A percentile compares a stretch with the other conserved stretches of the same genome.
phyloP scores from a whole-genome alignment of 2,797 vertebrate species.

The Gallinago nigripennis region DNA sequence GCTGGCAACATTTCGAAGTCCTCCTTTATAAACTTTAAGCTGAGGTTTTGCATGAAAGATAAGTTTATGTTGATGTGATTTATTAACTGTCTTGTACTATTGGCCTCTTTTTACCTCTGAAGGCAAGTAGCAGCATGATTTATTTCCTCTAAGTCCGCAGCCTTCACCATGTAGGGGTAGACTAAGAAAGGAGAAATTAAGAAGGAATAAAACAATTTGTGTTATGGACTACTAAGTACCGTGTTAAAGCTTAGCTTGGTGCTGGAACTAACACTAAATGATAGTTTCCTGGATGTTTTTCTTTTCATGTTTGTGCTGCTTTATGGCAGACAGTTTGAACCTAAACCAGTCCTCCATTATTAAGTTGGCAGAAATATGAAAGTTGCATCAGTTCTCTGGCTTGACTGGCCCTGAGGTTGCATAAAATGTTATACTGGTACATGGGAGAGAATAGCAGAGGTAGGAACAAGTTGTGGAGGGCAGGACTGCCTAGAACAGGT shows the following conservation, averaged over 20 bases:
- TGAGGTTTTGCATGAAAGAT: not conserved
- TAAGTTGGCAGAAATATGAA: not conserved
- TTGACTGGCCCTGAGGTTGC: not conserved
- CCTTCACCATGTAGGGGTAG: fast-evolving
- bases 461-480: not conserved
- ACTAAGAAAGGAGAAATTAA: not conserved
- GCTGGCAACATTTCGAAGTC: not conserved
- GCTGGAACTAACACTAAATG: not conserved
- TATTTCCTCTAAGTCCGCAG: not conserved
- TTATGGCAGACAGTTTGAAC: not conserved
- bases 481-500: conserved; percentile 2
- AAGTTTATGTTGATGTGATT: fast-evolving
- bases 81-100: not conserved
- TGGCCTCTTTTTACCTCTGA: not conserved
- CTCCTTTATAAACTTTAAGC: not conserved
- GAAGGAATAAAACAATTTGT: not conserved
- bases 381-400: not conserved
- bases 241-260: not conserved
- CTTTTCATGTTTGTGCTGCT: not conserved
- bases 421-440: fast-evolving
- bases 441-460: not conserved
- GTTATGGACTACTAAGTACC: fast-evolving
- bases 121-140: not conserved
- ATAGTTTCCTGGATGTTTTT: not conserved
- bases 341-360: not conserved